phyloP scores from a whole-genome alignment of 2,113 vertebrate species.

The Ceratotherium simum region DNA sequence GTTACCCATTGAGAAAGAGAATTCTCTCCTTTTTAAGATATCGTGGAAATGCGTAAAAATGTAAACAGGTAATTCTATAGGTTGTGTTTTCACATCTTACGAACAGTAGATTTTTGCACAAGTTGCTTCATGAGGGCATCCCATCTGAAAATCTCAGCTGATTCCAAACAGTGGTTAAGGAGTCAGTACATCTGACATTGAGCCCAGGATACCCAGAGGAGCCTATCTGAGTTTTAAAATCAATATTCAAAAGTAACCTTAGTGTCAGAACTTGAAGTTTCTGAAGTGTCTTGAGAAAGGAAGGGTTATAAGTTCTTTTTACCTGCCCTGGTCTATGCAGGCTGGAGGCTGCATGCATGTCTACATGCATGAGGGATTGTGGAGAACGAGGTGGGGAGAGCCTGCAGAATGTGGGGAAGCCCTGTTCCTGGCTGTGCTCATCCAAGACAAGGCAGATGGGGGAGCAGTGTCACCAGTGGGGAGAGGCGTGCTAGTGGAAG shows the following conservation, averaged over 20 bases:
- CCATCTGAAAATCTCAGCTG: not conserved
- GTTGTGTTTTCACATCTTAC: not conserved
- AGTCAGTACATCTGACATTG: not conserved
- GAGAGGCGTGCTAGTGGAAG: not conserved
- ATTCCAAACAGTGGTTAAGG: not conserved
- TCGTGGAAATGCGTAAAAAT: not conserved
- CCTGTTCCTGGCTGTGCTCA: not conserved
- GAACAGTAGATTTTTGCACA: slow-evolving; percentile 10
- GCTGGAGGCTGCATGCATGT: fast-evolving
- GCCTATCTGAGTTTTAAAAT: not conserved
- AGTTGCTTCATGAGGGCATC: not conserved
- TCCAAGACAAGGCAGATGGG: too few species aligned
- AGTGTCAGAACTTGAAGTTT: not conserved
- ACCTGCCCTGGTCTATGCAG: not conserved
- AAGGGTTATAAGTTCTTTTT: not conserved
- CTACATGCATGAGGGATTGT: fast-evolving
- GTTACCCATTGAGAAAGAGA: slow-evolving; percentile 24
- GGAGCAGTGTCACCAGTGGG: fast-evolving
- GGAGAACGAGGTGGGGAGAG: not conserved
- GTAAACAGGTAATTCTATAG: not conserved
- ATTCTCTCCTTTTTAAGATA: slow-evolving; percentile 29
- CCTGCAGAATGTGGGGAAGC: too few species aligned
- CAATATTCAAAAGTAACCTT: not conserved
- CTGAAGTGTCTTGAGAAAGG: not conserved
- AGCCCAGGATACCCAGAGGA: not conserved